Evolutionary conservation across 2,797 vertebrate species (phyloP), one percentile per base, ranked within the genome.

Genomic region (Enoplosus armatus): DNA sequence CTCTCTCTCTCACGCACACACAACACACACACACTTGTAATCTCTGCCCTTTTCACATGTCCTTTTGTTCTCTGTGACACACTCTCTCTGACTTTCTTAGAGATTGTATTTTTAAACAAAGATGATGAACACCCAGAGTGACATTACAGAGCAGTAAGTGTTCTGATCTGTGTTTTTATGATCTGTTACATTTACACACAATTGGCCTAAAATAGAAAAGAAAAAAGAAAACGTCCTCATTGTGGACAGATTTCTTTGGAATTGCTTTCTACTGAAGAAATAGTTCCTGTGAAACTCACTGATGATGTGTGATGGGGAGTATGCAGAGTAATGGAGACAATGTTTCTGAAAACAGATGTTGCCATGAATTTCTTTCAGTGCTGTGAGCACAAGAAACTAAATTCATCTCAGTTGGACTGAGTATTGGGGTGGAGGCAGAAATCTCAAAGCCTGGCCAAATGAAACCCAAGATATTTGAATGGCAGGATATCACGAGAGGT

Each of bases 41-140:
- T 81, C 75, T 62, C 35, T 68, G 43, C 69, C 56, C 26, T 62
- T 79, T 66, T 76, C 71, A 58, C 68, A 3, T 51, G 24, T 75
- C 41, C 71, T 79, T 83, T 80, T 74, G 51, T 80, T 86, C 82
- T 51, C 68, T 75, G 33, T 63, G 68, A 77, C 61, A 58, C 55
- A 58, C 33, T 14, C 29, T 58, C 47, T 5, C 39, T 62, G 58
- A 83, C 58, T 70, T 83, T 72, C 60, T 73, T 56, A 48, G 31
- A 67, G 54, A 62, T 67, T 75, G 24, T 67, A 18, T 70, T 73
- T 83, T 69, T 29, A 29, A 53, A 31, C 43, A 55, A 56, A 59
- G 15, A 78, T 53, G 35, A 72, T 43, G 48, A 72, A 35, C 41
- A 58, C 26, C 20, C 29, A 53, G 4, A 68, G 22, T 45, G 64